Evolutionary conservation across 2,888 invertebrate genomes (phyloP).

Genomic region (Trachelus tabidus): DNA sequence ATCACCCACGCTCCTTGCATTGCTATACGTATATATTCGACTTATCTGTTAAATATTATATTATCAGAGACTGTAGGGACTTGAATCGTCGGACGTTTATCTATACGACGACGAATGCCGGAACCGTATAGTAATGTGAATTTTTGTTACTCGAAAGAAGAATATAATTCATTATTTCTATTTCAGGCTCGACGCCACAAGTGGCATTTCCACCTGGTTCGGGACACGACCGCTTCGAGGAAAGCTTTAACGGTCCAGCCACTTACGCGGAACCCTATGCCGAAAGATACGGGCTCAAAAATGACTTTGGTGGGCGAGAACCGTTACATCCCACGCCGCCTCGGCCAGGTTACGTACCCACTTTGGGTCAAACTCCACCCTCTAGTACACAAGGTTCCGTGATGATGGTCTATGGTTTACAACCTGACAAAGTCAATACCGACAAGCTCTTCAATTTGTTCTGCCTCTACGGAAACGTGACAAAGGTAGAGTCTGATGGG

Average conservation of each 20-base stretch:
- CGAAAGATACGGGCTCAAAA: conserved; percentile 62
- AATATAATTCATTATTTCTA: background rate
- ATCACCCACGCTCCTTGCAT: background rate
- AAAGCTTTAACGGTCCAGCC: conserved; percentile 62
- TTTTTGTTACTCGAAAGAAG: background rate
- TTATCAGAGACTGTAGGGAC: background rate
- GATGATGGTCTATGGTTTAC: conserved; percentile 98
- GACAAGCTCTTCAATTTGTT: conserved; percentile 97
- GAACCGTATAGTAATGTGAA: background rate
- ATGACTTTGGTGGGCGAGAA: conserved; percentile 60
- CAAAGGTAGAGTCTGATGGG: conserved; percentile 77
- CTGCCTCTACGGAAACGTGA: conserved; percentile 98
- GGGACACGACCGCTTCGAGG: conserved; percentile 63
- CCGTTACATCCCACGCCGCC: conserved; percentile 63
- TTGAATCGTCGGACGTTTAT: background rate
- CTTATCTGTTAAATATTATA: background rate
- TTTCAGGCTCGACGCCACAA: conserved; percentile 57
- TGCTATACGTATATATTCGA: background rate
- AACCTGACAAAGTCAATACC: conserved; percentile 92
- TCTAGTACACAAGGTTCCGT: conserved; percentile 81
- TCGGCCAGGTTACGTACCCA: conserved; percentile 60
- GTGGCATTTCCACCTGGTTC: conserved; percentile 58
- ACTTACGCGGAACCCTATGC: conserved; percentile 63
- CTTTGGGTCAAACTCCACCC: conserved; percentile 60
- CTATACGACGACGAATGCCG: background rate